phyloP scores from a whole-genome alignment of 2,113 vertebrate species.

The Cyanoramphus novaezelandiae region DNA sequence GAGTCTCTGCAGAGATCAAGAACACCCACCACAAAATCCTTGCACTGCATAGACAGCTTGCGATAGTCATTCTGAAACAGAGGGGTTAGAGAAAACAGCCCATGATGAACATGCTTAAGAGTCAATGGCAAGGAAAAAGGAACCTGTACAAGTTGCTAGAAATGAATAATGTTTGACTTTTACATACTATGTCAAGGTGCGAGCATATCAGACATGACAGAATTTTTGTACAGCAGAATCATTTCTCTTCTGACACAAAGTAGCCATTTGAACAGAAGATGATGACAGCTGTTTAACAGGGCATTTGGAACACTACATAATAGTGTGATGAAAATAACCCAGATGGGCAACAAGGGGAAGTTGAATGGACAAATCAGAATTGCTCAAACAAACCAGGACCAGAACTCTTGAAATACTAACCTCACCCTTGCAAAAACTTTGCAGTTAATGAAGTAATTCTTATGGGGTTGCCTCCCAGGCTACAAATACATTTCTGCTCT shows the following conservation, averaged over 20 bases:
- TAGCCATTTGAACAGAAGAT: neutral
- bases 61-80: slow-evolving; percentile 86
- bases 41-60: slow-evolving; percentile 92
- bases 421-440: neutral
- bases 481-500: neutral
- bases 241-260: neutral
- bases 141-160: neutral
- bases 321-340: neutral
- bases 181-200: neutral
- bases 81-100: neutral
- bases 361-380: neutral
- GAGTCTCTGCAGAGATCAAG: slow-evolving; percentile 89
- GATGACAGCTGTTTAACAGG: neutral
- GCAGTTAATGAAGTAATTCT: neutral
- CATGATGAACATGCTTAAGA: neutral
- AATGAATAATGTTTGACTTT: neutral
- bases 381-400: neutral
- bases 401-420: neutral
- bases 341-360: neutral
- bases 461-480: neutral
- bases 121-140: neutral
- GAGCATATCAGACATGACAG: neutral
- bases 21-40: slow-evolving; percentile 90
- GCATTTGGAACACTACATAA: neutral
- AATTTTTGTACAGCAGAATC: neutral